These are phyloP conservation scores for Trachelus troglodyta DNA, from an alignment of 2,888 invertebrate species.

Conservation along the genomic window DNA sequence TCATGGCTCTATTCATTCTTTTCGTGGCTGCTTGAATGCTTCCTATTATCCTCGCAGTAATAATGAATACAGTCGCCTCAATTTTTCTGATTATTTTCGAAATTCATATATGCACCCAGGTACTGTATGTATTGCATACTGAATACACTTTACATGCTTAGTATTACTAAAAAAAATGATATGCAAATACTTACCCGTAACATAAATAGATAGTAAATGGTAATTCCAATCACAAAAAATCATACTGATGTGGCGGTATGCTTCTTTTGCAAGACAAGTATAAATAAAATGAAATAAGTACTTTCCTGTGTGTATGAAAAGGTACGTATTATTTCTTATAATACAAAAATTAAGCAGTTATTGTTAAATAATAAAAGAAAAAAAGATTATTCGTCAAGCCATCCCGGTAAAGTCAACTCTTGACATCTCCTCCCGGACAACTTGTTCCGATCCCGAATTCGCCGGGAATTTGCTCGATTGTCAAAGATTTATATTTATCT, in stretches of 20 bases:
- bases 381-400: too few relatives aligned
- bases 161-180: background rate
- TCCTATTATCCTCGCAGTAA: background rate
- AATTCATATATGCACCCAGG: background rate
- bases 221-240: background rate
- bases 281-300: too few relatives aligned
- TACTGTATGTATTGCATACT: background rate
- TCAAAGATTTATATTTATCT: too few relatives aligned
- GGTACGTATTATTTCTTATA: too few relatives aligned
- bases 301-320: too few relatives aligned
- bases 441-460: too few relatives aligned
- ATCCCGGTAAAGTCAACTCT: too few relatives aligned
- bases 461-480: too few relatives aligned
- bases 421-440: too few relatives aligned
- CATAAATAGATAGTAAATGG: background rate
- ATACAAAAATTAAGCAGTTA: too few relatives aligned
- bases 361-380: too few relatives aligned
- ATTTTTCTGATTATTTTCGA: background rate
- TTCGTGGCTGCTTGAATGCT: background rate
- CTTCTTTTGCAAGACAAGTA: too few relatives aligned
- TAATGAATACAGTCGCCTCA: background rate
- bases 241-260: background rate
- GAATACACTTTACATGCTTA: background rate
- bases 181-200: background rate
- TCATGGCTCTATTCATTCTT: conserved; percentile 25